These are phyloP conservation scores for Dreissena rostriformis DNA, from an alignment of 1,140 invertebrate genomes.

Conservation along the genomic window DNA sequence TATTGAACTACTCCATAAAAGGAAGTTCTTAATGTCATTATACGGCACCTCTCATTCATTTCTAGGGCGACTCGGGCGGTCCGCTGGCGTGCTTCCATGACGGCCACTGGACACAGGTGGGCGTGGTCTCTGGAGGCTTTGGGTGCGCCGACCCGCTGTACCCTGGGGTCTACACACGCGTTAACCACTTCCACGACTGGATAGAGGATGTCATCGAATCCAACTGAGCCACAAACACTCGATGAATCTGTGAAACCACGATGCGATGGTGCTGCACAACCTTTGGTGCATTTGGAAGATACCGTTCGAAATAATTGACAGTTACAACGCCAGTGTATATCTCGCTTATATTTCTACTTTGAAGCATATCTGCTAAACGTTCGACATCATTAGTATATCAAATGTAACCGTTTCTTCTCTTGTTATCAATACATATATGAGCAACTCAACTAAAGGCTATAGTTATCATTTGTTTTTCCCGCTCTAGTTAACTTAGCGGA, in stretches of 20 bases:
- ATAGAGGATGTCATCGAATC: conserved; percentile 81
- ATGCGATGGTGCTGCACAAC: conserved; percentile 29
- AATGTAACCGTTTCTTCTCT: too few species aligned
- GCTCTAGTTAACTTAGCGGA: too few species aligned
- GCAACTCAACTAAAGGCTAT: too few species aligned
- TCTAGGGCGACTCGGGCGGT: conserved; percentile 85
- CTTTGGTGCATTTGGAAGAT: too few species aligned
- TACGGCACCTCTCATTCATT: not conserved
- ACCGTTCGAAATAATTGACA: too few species aligned
- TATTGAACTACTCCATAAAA: too few species aligned
- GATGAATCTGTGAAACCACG: not conserved
- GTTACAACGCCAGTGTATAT: too few species aligned
- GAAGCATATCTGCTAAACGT: too few species aligned
- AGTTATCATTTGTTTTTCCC: too few species aligned
- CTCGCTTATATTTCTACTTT: too few species aligned
- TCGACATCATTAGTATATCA: too few species aligned
- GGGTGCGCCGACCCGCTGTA: conserved; percentile 95
- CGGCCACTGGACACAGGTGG: conserved; percentile 75
- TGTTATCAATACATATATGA: too few species aligned
- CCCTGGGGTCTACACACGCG: conserved; percentile 93
- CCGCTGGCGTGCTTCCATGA: conserved; percentile 84
- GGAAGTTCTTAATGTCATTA: not conserved
- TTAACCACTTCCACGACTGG: conserved; percentile 90
- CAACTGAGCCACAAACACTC: not conserved
- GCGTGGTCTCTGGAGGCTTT: conserved; percentile 92